Percentiles rank a stretch among this genome's conserved stretches.
These are phyloP conservation scores for Ochropacha duplaris DNA, from an alignment of 2,888 invertebrate species.

Conservation along the genomic window DNA sequence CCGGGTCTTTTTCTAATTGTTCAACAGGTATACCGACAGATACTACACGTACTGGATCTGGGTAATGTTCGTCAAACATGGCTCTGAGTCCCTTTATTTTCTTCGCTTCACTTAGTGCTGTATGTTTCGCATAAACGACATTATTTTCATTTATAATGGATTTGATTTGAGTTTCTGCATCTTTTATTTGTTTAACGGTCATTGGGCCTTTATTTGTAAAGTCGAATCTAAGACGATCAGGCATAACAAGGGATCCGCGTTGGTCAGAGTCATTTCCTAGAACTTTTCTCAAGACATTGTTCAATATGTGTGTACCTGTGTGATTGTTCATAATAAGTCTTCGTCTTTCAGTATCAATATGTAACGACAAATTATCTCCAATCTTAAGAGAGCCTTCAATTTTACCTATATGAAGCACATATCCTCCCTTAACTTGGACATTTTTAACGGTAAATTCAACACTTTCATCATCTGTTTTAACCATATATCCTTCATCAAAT, in stretches of 20 bases:
- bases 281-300: conserved; percentile 95
- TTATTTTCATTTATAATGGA: conserved; percentile 89
- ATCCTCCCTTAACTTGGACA: conserved; percentile 97
- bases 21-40: conserved; percentile 97
- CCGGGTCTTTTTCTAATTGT: conserved; percentile 92
- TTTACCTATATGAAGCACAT: conserved; percentile 95
- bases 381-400: conserved; percentile 92
- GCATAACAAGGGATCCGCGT: conserved; percentile 98
- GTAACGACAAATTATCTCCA: conserved; percentile 92
- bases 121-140: conserved; percentile 93
- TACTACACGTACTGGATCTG: conserved; percentile 97
- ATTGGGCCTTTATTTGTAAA: conserved; percentile 97
- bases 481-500: conserved; percentile 96
- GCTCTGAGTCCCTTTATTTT: conserved; percentile 96
- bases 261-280: conserved; percentile 96
- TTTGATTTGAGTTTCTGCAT: conserved; percentile 91
- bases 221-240: conserved; percentile 98
- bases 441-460: conserved; percentile 96
- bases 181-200: conserved; percentile 93
- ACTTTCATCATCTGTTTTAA: conserved; percentile 91
- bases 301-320: conserved; percentile 98
- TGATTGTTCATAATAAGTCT: conserved; percentile 99
- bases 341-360: conserved; percentile 93
- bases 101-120: conserved; percentile 92
- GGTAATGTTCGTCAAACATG: conserved; percentile 99